These are phyloP conservation scores for Rhinolophus sinicus DNA, from an alignment of 2,113 vertebrate genomes.

Conservation along the genomic window DNA sequence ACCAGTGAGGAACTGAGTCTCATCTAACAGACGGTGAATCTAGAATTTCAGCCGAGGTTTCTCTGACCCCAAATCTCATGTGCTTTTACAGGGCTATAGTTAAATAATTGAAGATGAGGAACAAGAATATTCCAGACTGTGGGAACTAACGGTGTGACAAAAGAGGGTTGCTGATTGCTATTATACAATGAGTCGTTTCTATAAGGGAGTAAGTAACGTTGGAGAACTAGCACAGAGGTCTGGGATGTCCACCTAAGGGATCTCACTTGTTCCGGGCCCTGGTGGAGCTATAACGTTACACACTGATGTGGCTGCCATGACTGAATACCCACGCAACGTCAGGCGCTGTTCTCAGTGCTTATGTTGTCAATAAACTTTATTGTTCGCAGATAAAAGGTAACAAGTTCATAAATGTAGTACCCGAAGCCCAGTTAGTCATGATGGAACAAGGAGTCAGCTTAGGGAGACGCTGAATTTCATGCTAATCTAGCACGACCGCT, in stretches of 20 bases:
- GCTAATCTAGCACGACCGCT: neutral
- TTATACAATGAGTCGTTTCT: too few species aligned
- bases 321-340: neutral
- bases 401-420: neutral
- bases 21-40: neutral
- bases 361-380: neutral
- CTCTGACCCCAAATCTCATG: neutral
- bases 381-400: neutral
- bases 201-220: fast-evolving
- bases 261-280: neutral
- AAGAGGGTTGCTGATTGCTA: neutral
- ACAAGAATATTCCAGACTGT: neutral
- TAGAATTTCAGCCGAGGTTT: neutral
- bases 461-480: neutral
- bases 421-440: neutral
- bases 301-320: fast-evolving
- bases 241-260: too few species aligned
- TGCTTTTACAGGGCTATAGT: neutral
- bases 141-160: neutral
- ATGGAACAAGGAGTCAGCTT: neutral
- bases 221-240: neutral
- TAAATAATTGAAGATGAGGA: neutral
- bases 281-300: neutral
- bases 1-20: neutral
- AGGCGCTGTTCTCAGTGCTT: neutral